Evolutionary conservation across 2,113 vertebrate species (phyloP).

Genomic region (Hemiprocne comata): DNA sequence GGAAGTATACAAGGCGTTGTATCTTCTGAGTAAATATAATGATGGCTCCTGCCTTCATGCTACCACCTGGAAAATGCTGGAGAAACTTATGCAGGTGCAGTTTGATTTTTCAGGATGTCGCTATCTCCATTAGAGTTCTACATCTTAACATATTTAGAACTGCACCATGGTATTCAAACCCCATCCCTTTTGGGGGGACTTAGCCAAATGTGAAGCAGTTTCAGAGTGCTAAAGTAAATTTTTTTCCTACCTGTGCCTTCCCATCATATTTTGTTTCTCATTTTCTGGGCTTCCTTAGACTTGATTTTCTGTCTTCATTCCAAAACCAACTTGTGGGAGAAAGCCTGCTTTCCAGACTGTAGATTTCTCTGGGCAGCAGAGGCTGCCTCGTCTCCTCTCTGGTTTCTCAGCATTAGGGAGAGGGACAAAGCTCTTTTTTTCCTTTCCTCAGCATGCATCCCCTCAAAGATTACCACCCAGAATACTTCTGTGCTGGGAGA

Average conservation of each 20-base stretch:
- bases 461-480: slow-evolving; percentile 17
- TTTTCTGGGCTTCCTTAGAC: neutral
- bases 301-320: neutral
- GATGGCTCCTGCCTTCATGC: neutral
- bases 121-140: neutral
- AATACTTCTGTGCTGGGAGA: neutral
- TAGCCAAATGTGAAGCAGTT: neutral
- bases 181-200: neutral
- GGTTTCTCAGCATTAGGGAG: neutral
- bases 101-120: neutral
- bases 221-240: neutral
- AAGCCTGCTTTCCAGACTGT: neutral
- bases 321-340: neutral
- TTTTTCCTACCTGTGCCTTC: neutral
- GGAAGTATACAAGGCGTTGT: neutral
- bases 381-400: neutral
- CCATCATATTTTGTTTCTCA: neutral
- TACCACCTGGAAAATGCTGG: neutral
- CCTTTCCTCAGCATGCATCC: neutral
- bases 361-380: neutral
- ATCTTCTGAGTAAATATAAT: neutral
- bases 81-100: neutral
- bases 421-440: neutral
- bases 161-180: accelerated
- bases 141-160: neutral